Base-by-base conservation (phyloP, 2,888 invertebrate species). In the Pseudoips prasinana region DNA sequence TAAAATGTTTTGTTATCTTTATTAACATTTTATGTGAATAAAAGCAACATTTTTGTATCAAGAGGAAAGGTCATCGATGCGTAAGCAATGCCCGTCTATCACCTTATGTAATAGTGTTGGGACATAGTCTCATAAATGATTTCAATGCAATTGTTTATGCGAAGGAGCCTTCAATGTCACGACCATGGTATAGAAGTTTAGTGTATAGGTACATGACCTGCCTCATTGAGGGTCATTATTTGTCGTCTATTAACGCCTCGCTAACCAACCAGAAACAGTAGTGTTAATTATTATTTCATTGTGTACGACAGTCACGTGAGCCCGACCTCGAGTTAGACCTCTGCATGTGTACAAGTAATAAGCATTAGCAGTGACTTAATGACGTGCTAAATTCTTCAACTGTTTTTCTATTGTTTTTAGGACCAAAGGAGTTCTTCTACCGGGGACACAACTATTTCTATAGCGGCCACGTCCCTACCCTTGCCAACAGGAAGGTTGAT, bases 351-450 rank as follows among this genome's bases (percentile, higher is more conserved):
- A n/a, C 14, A 14, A 14, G 5, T 14, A 5, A 14, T 14, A 14
- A 14, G 14, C 14, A 14, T 5, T 5, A 14, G 14, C 14, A 2
- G 5, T 2, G 5, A 3, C 14, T 14, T 5, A 14, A 14, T 14
- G 14, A 14, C 14, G 5, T 14, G 14, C 5, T 5, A 14, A 2
- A 14, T 14, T 14, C 14, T 14, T 14, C 2, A 14, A 14, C 14
- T 14, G 8, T n/a, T 19, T 30, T 25, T 34, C 43, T 9, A 41
- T 38, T 68, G 47, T 48, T 89, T 89, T 6, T 88, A 96, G 95
- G 95, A 77, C 96, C 96, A 69, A 96, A 96, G 85, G 95, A 96
- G 77, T 96, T 96, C 90, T 94, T 93, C 81, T 95, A 94, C 82
- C 90, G 92, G 67, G 95, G 96, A 31, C 95, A 94, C 86, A 94